Evolutionary conservation across 1,140 invertebrate species (phyloP).

Genomic region (Heliconius hermathena): DNA sequence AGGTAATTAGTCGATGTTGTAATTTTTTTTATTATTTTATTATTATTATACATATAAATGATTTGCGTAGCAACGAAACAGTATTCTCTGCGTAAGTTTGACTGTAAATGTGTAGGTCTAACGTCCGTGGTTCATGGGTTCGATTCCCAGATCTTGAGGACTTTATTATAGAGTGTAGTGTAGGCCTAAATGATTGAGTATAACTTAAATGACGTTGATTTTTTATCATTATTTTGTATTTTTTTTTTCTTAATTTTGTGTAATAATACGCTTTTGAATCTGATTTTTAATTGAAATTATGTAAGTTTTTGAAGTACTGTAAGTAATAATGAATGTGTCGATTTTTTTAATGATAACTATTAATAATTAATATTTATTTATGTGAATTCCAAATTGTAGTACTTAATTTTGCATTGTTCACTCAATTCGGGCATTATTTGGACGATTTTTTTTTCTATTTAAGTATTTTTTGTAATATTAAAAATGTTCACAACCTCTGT

Average conservation of each 20-base stretch:
- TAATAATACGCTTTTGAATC: slow-evolving; percentile 8
- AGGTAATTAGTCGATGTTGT: slow-evolving; percentile 60
- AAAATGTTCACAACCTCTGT: not conserved
- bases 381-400: slow-evolving; percentile 21
- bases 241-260: not conserved
- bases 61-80: slow-evolving; percentile 77
- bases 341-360: not conserved
- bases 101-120: slow-evolving; percentile 6
- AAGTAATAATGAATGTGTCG: not conserved
- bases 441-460: not conserved
- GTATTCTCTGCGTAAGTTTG: slow-evolving; percentile 53
- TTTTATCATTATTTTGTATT: not conserved
- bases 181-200: slow-evolving; percentile 12
- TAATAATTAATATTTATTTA: slow-evolving; percentile 23
- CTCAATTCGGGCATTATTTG: not conserved
- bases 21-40: slow-evolving; percentile 47
- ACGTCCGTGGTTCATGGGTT: not conserved
- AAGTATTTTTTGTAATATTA: slow-evolving; percentile 12
- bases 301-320: not conserved
- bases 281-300: not conserved
- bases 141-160: not conserved
- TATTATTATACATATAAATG: slow-evolving; percentile 48
- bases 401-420: slow-evolving; percentile 20
- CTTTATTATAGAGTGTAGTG: not conserved
- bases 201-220: slow-evolving; percentile 1